Percentiles rank a stretch among this genome's conserved stretches.
These are phyloP conservation scores for Progne subis DNA, from an alignment of 2,113 vertebrate species.

Conservation along the genomic window DNA sequence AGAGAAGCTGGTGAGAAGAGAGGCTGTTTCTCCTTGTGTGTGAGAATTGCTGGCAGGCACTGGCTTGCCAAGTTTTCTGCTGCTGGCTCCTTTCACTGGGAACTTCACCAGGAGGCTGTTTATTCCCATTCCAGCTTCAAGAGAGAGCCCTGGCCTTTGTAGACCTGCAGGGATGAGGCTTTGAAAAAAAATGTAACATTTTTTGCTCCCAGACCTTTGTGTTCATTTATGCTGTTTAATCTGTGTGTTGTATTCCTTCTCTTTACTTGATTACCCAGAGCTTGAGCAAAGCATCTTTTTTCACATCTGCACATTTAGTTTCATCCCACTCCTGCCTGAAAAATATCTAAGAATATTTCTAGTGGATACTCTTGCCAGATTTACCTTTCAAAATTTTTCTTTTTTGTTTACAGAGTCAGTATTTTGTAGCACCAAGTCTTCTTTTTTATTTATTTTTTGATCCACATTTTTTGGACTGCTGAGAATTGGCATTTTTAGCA, in stretches of 20 bases:
- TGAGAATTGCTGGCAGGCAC: neutral
- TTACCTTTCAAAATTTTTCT: neutral
- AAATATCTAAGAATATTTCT: neutral
- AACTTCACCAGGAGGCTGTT: conserved; percentile 10
- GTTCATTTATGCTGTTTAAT: neutral
- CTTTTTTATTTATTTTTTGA: neutral
- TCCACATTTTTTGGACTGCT: neutral
- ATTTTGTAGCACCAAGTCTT: neutral
- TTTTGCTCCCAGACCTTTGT: neutral
- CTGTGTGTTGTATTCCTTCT: neutral
- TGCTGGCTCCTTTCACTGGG: neutral
- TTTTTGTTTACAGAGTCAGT: neutral
- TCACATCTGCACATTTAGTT: neutral
- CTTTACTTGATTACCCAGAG: neutral
- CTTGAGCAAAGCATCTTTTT: neutral
- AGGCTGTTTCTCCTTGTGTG: neutral
- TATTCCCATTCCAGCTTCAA: neutral
- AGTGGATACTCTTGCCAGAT: neutral
- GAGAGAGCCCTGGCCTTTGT: neutral
- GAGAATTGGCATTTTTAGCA: neutral
- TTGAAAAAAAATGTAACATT: neutral
- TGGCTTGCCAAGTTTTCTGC: neutral
- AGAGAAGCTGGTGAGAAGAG: neutral
- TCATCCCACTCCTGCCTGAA: neutral
- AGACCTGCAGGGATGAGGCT: neutral